Evolutionary conservation across 2,113 vertebrate genomes (phyloP), one percentile per base, ranked within the genome.

Genomic region (Dipodomys stephensi): DNA sequence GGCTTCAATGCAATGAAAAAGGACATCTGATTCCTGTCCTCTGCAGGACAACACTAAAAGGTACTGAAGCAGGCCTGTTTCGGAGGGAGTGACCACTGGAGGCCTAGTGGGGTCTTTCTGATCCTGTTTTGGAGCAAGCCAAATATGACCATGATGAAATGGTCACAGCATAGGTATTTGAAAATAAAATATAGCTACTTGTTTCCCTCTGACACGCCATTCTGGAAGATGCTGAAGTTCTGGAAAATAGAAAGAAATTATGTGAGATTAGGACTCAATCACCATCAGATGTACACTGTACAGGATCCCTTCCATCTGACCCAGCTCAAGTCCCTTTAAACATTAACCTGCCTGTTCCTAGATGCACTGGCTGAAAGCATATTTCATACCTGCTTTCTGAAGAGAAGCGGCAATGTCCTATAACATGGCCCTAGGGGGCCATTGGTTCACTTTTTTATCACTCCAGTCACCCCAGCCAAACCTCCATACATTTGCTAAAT

Each of bases 341-440:
- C 57, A 19, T 28, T 27, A 46, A 90, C 27, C 64, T 69, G 7
- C 46, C 35, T 39, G 46, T 67, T 71, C 32, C 44, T 69, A 60
- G 65, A 74, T 35, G 71, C 57, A 79, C 44, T 53, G 25, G 78
- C 44, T 91, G 72, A 87, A 79, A 88, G 69, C 0, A 1, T 60
- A 53, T 89, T 60, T 72, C 91, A 1, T 22, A 77, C 87, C 73
- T 91, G 69, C 57, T 87, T 92, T 95, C 57, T 32, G 27, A 81
- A 92, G 71, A 92, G 76, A 92, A 86, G 62, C 90, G 76, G 78
- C 19, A 6, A 23, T 46, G 60, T 80, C 62, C 10, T 53, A 28
- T 19, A 46, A 83, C 28, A 80, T 39, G 44, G 28, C 27, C 72
- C 28, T 23, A 13, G 68, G 46, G 77, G 85, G 0, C 13, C 68